Evolutionary conservation across 2,113 vertebrate species (phyloP), one percentile per base, ranked within the genome.

Genomic region (Montifringilla adamsi): DNA sequence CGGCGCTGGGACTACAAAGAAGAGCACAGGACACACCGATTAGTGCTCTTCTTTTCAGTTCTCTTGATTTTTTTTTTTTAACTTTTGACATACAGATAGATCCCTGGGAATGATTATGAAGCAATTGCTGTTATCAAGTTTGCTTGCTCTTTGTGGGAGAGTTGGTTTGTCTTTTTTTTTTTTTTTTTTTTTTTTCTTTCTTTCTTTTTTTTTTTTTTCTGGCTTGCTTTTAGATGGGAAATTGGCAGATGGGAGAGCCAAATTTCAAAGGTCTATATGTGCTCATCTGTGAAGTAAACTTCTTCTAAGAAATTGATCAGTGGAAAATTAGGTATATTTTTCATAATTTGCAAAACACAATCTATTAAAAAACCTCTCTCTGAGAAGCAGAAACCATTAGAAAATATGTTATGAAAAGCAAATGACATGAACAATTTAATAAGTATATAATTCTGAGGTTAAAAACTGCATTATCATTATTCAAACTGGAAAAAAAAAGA

Each of bases 1-100:
- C 99, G 99, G 74, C 99, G 99, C 98, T 99, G 99, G 96, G 99
- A 99, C 99, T 99, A 99, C 98, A 99, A 99, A 98, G 98, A 99
- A 99, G 98, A 99, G 98, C 98, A 99, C 98, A 99, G 98, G 98
- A 99, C 98, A 99, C 26, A 96, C 93, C 82, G 95, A 97, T 99
- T 99, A 99, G 98, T 98, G 98, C 98, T 98, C 98, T 97, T 98
- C 93, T 97, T 92, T 84, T 82, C 58, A 18, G 9, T 64, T 49
- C 37, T 85, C 58, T 56, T 50, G 24, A 70, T 20, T 60, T 28
- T 35, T 37, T n/a, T n/a, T 47, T 73, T 78, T 35, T 0, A 35
- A 23, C 15, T 96, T 93, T 76, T 74, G 41, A 83, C 49, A 70
- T 52, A 67, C 11, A 75, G 49, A 76, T 49, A 86, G 47, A 17